These are phyloP conservation scores for Harlomillsia oculata DNA, from an alignment of 1,140 invertebrate genomes.

Conservation along the genomic window DNA sequence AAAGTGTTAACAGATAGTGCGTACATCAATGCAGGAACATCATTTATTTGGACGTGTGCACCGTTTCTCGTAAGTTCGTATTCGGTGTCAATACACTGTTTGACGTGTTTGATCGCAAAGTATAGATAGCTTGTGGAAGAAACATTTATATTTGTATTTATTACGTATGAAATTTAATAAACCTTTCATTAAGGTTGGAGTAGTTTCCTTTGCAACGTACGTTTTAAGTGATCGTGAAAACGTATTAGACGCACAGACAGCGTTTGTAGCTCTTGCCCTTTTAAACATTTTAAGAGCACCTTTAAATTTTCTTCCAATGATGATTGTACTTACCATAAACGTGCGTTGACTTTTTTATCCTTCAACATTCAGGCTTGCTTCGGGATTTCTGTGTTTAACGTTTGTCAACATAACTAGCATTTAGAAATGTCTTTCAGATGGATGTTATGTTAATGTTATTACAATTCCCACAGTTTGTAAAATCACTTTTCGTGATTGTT, in stretches of 20 bases:
- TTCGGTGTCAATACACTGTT: too few relatives aligned
- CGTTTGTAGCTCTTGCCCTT: conserved; percentile 53
- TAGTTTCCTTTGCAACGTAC: conserved; percentile 49
- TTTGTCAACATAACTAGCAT: too few relatives aligned
- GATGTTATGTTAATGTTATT: too few relatives aligned
- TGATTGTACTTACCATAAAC: conserved; percentile 9
- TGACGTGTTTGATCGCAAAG: too few relatives aligned
- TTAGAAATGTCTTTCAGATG: too few relatives aligned
- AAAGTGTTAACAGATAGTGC: conserved; percentile 39
- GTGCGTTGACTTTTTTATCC: too few relatives aligned
- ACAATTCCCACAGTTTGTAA: too few relatives aligned
- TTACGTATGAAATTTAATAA: too few relatives aligned
- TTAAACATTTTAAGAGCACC: conserved; percentile 55
- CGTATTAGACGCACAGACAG: conserved; percentile 48
- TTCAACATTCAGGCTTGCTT: too few relatives aligned
- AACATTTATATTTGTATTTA: too few relatives aligned
- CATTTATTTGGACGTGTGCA: conserved; percentile 33
- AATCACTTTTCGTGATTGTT: neutral
- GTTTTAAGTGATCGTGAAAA: conserved; percentile 43
- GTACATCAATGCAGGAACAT: conserved; percentile 34
- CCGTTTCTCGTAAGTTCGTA: conserved; percentile 32
- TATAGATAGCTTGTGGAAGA: too few relatives aligned
- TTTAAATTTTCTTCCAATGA: conserved; percentile 39
- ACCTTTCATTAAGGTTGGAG: conserved; percentile 37
- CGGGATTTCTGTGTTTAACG: too few relatives aligned